phyloP scores from a whole-genome alignment of 2,797 vertebrate species.

The Coranthus polyacanthus region DNA sequence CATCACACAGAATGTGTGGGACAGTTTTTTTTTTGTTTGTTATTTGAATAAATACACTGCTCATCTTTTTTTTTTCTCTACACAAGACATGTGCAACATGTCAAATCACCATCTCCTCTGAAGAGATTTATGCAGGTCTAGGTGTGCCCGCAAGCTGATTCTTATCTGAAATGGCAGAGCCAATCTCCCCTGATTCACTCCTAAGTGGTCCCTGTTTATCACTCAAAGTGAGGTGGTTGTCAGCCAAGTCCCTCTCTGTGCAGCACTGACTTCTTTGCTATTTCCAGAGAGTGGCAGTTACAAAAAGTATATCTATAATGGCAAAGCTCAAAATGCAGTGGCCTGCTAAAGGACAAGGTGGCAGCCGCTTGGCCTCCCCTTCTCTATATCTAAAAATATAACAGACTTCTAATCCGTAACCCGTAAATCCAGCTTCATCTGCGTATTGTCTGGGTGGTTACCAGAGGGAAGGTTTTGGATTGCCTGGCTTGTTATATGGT shows the following conservation, averaged over 20 bases:
- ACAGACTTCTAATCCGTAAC: conserved; percentile 78
- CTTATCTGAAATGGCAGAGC: conserved; percentile 81
- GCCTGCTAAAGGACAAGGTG: conserved; percentile 44
- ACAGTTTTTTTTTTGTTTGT: conserved; percentile 18
- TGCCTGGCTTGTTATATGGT: conserved; percentile 72
- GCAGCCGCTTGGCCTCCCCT: conserved; percentile 57
- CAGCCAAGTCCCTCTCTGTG: conserved; percentile 72
- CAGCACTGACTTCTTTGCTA: conserved; percentile 58
- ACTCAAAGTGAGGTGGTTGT: conserved; percentile 78
- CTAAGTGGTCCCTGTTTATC: conserved; percentile 84
- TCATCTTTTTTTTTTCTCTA: conserved; percentile 11
- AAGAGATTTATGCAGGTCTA: conserved; percentile 81
- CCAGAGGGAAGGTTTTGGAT: conserved; percentile 78
- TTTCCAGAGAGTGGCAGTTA: conserved; percentile 46
- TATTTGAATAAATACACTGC: conserved; percentile 26
- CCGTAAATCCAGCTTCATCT: conserved; percentile 77
- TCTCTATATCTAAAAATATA: conserved; percentile 71
- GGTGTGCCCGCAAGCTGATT: conserved; percentile 81
- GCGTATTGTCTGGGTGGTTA: conserved; percentile 78
- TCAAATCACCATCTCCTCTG: conserved; percentile 77
- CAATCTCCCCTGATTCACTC: conserved; percentile 82
- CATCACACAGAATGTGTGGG: conserved; percentile 29
- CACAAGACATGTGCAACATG: conserved; percentile 67
- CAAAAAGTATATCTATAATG: conserved; percentile 25
- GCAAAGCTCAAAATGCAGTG: conserved; percentile 1